Conservation (phyloP, 2,113 vertebrate species). For the Eptatretus burgeri region DNA sequence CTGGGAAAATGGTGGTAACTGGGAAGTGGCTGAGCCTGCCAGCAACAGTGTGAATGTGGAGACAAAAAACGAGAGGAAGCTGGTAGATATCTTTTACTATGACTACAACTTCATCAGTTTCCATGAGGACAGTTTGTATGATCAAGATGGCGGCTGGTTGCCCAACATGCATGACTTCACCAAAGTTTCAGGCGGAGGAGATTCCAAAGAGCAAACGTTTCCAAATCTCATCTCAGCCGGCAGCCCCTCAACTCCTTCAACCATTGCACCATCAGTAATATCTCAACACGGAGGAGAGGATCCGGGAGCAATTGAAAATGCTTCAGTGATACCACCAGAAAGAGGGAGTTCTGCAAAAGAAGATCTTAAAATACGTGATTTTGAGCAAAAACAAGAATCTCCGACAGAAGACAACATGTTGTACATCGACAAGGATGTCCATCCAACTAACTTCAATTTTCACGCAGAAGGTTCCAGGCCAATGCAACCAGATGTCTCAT, state of each 20-base stretch:
- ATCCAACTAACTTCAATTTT: too few relatives aligned
- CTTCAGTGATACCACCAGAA: neutral
- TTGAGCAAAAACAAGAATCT: too few relatives aligned
- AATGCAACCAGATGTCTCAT: too few relatives aligned
- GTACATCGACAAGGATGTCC: too few relatives aligned
- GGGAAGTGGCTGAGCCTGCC: too few relatives aligned
- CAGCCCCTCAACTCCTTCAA: neutral
- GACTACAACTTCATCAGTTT: conserved; percentile 97
- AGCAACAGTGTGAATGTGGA: too few relatives aligned
- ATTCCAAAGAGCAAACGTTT: neutral
- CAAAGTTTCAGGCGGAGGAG: neutral
- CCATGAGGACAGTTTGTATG: conserved; percentile 40
- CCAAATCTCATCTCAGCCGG: neutral
- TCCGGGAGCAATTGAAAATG: neutral
- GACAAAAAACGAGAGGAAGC: conserved; percentile 7
- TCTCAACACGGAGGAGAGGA: neutral
- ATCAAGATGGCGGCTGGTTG: neutral
- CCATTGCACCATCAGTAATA: neutral
- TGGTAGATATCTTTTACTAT: conserved; percentile 78
- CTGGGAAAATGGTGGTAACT: too few relatives aligned
- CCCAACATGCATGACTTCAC: neutral
- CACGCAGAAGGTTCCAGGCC: too few relatives aligned
- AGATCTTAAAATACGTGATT: too few relatives aligned
- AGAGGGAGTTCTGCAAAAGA: neutral
- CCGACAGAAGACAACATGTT: too few relatives aligned